Conservation (phyloP, 2,888 invertebrate genomes). For the Plagodis dolabraria region DNA sequence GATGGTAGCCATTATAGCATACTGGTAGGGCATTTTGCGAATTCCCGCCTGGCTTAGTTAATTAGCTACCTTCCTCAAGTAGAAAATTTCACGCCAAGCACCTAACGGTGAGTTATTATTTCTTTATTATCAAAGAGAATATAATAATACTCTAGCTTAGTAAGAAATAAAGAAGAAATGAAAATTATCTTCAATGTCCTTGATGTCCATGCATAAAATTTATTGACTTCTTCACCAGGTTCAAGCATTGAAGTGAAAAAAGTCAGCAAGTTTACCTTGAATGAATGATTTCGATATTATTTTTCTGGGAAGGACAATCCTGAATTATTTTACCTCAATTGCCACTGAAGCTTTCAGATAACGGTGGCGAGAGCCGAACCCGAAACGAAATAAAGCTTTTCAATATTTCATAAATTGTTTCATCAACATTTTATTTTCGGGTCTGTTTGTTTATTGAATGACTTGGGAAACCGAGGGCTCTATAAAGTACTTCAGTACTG, state of each 20-base stretch:
- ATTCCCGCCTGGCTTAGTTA: too few relatives aligned
- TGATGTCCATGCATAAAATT: constrained; percentile 7
- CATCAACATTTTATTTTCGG: constrained; percentile 23
- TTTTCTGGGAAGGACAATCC: constrained; percentile 34
- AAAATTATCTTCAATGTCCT: not conserved
- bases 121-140: too few relatives aligned
- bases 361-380: constrained; percentile 21
- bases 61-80: too few relatives aligned
- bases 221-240: constrained; percentile 13
- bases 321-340: constrained; percentile 34
- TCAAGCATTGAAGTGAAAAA: constrained; percentile 27
- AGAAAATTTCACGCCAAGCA: too few relatives aligned
- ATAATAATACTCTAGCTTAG: too few relatives aligned
- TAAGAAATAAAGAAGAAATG: not conserved
- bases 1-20: too few relatives aligned
- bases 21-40: too few relatives aligned
- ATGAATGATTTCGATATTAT: constrained; percentile 28
- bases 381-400: constrained; percentile 28
- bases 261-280: constrained; percentile 29
- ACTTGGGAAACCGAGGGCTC: not conserved
- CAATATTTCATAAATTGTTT: constrained; percentile 30
- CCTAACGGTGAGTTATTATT: too few relatives aligned
- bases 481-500: not conserved
- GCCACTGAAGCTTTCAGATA: constrained; percentile 33
- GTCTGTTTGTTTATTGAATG: constrained; percentile 24